Conservation (phyloP, 2,797 vertebrate genomes). For the Melanotaenia pygmaea region DNA sequence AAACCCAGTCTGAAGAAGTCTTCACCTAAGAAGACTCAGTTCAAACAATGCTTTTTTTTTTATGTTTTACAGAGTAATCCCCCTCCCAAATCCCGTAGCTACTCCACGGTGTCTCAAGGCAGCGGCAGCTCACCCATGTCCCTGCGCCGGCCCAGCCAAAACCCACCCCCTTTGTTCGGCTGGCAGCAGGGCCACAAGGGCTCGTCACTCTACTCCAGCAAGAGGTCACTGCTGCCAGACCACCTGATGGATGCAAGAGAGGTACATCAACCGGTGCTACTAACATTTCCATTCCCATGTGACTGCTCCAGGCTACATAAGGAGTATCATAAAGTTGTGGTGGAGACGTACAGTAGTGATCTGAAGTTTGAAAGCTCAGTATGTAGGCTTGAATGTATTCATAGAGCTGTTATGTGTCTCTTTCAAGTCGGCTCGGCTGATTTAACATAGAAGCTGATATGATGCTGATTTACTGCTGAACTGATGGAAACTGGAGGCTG, state of each 20-base stretch:
- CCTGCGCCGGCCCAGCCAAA: conserved; percentile 91
- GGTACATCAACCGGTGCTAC: conserved; percentile 73
- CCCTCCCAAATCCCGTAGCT: conserved; percentile 94
- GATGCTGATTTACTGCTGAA: neutral
- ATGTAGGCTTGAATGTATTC: neutral
- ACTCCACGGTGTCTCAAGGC: conserved; percentile 94
- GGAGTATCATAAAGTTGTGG: too few species aligned
- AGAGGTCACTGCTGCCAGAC: conserved; percentile 91
- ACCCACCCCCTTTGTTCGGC: conserved; percentile 85
- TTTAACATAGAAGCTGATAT: too few species aligned
- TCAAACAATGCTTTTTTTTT: neutral
- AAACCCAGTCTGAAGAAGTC: neutral
- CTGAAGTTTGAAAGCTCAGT: too few species aligned
- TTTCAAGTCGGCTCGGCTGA: neutral
- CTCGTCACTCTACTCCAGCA: conserved; percentile 85
- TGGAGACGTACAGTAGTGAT: too few species aligned
- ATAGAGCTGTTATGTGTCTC: neutral
- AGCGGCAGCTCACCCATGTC: conserved; percentile 92
- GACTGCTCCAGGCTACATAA: too few species aligned
- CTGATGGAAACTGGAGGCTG: too few species aligned
- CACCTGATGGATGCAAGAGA: conserved; percentile 95
- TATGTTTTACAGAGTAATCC: conserved; percentile 89
- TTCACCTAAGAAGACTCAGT: neutral
- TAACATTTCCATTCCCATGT: too few species aligned
- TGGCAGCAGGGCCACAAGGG: conserved; percentile 88